A percentile compares a stretch with the other conserved stretches of the same genome.
These are phyloP conservation scores for Clepsis dumicolana DNA, from an alignment of 2,888 invertebrate genomes.

Conservation along the genomic window DNA sequence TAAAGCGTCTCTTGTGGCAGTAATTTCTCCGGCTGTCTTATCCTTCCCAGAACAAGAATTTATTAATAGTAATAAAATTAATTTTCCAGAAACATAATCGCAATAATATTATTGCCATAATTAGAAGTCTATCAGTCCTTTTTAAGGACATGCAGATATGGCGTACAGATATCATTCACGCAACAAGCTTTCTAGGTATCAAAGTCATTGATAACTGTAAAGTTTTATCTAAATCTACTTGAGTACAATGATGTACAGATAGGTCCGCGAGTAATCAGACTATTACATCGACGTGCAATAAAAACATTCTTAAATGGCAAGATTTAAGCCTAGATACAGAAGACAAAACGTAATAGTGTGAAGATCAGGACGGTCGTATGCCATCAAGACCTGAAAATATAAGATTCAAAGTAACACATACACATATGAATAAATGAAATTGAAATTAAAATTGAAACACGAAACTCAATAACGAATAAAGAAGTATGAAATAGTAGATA, in stretches of 20 bases:
- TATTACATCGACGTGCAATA: neutral
- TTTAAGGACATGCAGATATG: constrained; percentile 12
- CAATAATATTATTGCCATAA: constrained; percentile 6
- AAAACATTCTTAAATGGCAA: neutral
- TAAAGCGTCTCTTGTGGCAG: no score
- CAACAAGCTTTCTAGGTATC: constrained; percentile 24
- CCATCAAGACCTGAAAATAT: no score
- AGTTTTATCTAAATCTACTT: constrained; percentile 3
- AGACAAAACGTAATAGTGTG: no score
- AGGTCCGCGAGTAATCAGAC: neutral
- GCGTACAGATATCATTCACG: constrained; percentile 2
- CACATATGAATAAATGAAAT: no score
- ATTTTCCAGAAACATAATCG: neutral
- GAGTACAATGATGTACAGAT: neutral
- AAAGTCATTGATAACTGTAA: constrained; percentile 9
- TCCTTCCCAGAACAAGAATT: neutral
- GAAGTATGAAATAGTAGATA: neutral
- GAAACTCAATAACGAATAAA: no score
- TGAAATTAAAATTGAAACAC: no score
- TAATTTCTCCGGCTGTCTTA: no score
- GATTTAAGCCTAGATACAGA: neutral
- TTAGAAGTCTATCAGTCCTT: constrained; percentile 12
- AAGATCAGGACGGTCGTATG: no score
- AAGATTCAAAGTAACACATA: neutral
- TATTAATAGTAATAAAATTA: neutral